Evolutionary conservation across 2,113 vertebrate genomes (phyloP), one percentile per base, ranked within the genome.

Genomic region (Seriola dumerili): DNA sequence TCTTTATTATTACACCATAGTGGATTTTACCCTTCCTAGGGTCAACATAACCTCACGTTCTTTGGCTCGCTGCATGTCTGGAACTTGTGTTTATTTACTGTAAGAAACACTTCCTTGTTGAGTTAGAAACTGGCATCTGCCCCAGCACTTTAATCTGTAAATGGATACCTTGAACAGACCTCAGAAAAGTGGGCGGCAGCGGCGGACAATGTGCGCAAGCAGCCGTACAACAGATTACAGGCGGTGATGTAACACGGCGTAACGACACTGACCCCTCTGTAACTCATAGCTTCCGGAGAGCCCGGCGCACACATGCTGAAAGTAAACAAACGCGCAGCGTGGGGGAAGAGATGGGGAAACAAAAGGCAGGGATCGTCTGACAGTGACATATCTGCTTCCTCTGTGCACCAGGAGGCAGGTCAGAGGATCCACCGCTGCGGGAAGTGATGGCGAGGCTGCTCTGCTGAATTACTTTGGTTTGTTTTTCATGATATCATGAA

Each of bases 161-260:
- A 81, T 42, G 0, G 65, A 74, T 7, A 52, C 73, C 54, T 9
- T 9, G 34, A 63, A 42, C 46, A 21, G 23, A 55, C 36, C 29
- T 7, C 34, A 61, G 63, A 23, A 34, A 54, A 57, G 78, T 11
- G 58, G 59, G 36, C 48, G 5, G 64, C 75, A 36, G 63, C 12
- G 32, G 34, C n/a, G 55, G 69, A 70, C 14, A 10, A 36, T 42
- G 71, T 8, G 4, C 54, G 38, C 38, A 6, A 61, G 68, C 55
- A 32, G 64, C 59, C 46, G 76, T 4, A 16, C 52, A 12, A 32
- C 65, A 46, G 72, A 82, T 80, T 76, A 73, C 80, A 59, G 65
- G 21, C 66, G 2, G 55, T 81, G 81, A 89, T 86, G 87, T 72
- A 88, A 85, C 62, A 11, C 7, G 3, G 11, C 57, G 14, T 23